Conservation (phyloP, 2,888 invertebrate genomes). For the Patella depressa region DNA sequence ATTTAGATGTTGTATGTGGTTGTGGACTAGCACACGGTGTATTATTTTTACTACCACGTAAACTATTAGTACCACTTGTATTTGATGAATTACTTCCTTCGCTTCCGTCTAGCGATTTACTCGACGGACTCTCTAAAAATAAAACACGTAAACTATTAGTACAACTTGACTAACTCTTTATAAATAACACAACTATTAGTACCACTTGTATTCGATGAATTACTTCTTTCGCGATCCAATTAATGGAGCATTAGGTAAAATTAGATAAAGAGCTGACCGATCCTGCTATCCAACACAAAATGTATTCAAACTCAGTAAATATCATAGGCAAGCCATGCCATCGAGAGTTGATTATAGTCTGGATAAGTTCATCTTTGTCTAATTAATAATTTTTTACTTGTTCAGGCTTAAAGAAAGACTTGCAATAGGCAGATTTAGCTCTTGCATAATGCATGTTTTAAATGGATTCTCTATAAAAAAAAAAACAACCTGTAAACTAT, state of each 20-base stretch:
- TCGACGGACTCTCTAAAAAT: conserved; percentile 1
- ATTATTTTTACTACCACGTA: conserved; percentile 49
- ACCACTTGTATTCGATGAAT: neutral
- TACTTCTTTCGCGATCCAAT: neutral
- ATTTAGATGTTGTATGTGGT: neutral
- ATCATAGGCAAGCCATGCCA: no score
- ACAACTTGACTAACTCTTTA: neutral
- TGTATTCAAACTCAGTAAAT: no score
- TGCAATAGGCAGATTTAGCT: no score
- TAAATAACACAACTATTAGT: no score
- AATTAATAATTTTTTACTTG: no score
- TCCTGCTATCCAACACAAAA: no score
- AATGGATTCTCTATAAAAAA: conserved; percentile 2
- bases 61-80: conserved; percentile 24
- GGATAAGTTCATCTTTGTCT: no score
- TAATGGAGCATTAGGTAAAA: no score
- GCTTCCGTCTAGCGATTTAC: neutral
- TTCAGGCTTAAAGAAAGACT: no score
- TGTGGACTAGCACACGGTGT: conserved; percentile 58
- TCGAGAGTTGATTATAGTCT: no score
- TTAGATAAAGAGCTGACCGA: no score
- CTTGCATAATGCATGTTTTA: no score
- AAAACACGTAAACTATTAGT: conserved; percentile 33
- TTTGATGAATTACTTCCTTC: neutral
- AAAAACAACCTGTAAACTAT: conserved; percentile 40